Evolutionary conservation across 2,888 invertebrate genomes (phyloP).

Genomic region (Toxonevra muliebris): DNA sequence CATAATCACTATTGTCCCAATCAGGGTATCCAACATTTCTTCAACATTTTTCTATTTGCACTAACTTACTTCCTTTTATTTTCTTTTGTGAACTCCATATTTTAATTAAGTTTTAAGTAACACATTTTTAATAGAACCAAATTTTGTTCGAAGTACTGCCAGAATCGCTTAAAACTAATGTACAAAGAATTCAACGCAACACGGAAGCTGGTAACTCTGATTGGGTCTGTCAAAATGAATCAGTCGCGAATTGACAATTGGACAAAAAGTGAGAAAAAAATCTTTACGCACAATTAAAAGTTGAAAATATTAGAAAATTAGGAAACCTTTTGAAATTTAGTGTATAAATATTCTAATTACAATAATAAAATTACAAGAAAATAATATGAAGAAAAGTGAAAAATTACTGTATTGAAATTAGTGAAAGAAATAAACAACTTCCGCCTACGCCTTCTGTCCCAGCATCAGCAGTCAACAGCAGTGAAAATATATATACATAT

Average conservation of each 20-base stretch:
- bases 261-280: conserved; percentile 19
- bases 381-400: conserved; percentile 23
- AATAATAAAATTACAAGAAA: conserved; percentile 11
- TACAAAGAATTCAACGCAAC: too few relatives aligned
- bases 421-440: background rate
- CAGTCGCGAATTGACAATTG: conserved; percentile 30
- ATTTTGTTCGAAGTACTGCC: too few relatives aligned
- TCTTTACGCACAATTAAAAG: conserved; percentile 23
- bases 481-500: conserved; percentile 21
- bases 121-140: background rate
- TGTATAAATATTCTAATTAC: conserved; percentile 29
- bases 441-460: conserved; percentile 40
- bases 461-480: background rate
- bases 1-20: too few relatives aligned
- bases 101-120: too few relatives aligned
- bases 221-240: conserved; percentile 16
- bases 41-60: too few relatives aligned
- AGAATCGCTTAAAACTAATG: too few relatives aligned
- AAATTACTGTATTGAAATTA: background rate
- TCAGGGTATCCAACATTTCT: too few relatives aligned
- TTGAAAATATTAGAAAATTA: conserved; percentile 30
- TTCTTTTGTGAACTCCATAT: too few relatives aligned
- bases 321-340: conserved; percentile 26
- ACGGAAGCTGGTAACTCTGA: background rate
- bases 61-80: too few relatives aligned